phyloP scores from a whole-genome alignment of 2,113 vertebrate species.

The Oncorhynchus nerka region DNA sequence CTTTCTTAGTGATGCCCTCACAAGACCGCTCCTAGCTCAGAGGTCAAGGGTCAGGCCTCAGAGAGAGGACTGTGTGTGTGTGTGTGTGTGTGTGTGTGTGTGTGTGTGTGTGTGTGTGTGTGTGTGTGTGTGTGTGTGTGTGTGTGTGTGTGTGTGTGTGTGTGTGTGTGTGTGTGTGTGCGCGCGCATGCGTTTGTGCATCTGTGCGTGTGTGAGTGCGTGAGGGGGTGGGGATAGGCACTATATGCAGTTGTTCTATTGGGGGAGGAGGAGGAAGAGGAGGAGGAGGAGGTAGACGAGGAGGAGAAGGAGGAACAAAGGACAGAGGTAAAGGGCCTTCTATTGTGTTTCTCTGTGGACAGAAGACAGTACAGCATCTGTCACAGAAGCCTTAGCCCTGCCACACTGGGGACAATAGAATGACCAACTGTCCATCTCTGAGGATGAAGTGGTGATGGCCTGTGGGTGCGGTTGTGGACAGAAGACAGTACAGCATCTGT shows the following conservation, averaged over 20 bases:
- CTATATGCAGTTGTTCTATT: neutral
- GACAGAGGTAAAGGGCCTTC: constrained; percentile 35
- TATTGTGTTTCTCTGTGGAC: constrained; percentile 42
- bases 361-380: constrained; percentile 46
- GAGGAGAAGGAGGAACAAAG: constrained; percentile 51
- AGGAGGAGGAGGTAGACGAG: neutral
- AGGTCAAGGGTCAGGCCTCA: constrained; percentile 52
- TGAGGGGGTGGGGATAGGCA: neutral
- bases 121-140: no score
- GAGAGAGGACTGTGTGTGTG: neutral
- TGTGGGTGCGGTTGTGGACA: neutral
- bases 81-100: neutral
- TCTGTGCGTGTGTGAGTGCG: neutral
- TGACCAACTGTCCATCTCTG: constrained; percentile 9
- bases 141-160: no score
- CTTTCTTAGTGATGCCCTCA: constrained; percentile 18
- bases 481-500: constrained; percentile 41
- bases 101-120: no score
- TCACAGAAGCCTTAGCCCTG: constrained; percentile 21
- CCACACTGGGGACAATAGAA: constrained; percentile 27
- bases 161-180: no score
- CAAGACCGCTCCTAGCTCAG: constrained; percentile 37
- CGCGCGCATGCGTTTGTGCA: no score
- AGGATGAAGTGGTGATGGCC: neutral
- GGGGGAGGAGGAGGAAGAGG: constrained; percentile 5